Evolutionary conservation across 2,113 vertebrate species (phyloP).

Genomic region (Scomber colias): DNA sequence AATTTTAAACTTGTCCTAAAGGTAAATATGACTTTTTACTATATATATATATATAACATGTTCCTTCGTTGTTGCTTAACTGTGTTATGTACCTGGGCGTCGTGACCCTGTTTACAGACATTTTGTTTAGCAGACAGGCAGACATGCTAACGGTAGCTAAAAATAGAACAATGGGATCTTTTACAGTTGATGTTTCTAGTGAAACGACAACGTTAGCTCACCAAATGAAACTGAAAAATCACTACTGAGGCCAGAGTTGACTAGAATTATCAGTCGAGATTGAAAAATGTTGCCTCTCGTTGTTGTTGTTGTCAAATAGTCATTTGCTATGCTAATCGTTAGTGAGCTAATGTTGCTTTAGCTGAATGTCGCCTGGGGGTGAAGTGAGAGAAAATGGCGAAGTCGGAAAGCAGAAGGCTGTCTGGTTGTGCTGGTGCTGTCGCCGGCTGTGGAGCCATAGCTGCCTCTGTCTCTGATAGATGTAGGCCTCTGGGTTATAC

Average conservation of each 20-base stretch:
- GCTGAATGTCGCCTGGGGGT: slow-evolving; percentile 31
- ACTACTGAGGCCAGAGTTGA: fast-evolving
- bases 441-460: slow-evolving; percentile 16
- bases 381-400: slow-evolving; percentile 76
- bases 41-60: background rate
- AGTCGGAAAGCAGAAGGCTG: slow-evolving; percentile 2
- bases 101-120: background rate
- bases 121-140: background rate
- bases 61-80: fast-evolving
- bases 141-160: slow-evolving; percentile 40
- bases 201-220: background rate
- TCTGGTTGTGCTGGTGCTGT: background rate
- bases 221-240: background rate
- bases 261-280: fast-evolving
- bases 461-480: background rate
- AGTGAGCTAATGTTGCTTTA: background rate
- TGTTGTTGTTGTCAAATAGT: background rate
- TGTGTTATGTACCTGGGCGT: fast-evolving
- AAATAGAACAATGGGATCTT: slow-evolving; percentile 76
- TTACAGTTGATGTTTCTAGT: background rate
- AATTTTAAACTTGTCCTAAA: slow-evolving; percentile 6
- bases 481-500: fast-evolving
- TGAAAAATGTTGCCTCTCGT: fast-evolving
- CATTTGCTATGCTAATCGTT: background rate
- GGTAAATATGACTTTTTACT: background rate